Evolutionary conservation across 2,888 invertebrate species (phyloP).

Genomic region (Acronicta psi): DNA sequence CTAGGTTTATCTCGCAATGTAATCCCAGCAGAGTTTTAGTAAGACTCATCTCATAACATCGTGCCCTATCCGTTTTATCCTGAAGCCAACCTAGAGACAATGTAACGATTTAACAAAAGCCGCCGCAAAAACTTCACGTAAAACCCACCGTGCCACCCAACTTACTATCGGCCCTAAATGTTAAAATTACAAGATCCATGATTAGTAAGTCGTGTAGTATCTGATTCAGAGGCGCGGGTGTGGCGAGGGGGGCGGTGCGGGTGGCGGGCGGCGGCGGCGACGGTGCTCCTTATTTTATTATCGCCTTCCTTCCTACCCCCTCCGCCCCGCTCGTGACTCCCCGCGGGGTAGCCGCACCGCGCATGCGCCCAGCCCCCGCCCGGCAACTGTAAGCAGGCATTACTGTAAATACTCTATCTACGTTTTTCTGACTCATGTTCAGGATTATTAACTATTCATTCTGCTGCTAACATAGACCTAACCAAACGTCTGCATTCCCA

Average conservation of each 20-base stretch:
- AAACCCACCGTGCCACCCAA: conserved; percentile 20
- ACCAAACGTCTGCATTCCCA: conserved; percentile 26
- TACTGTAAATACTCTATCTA: conserved; percentile 49
- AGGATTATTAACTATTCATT: conserved; percentile 57
- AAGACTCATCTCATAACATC: too few species aligned
- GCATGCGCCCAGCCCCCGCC: conserved; percentile 50
- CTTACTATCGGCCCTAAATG: conserved; percentile 40
- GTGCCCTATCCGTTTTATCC: too few species aligned
- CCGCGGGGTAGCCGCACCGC: conserved; percentile 20
- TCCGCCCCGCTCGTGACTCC: conserved; percentile 25
- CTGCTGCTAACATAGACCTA: conserved; percentile 24
- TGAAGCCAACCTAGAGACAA: conserved; percentile 22
- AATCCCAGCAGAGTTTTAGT: too few species aligned
- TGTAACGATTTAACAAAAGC: conserved; percentile 44
- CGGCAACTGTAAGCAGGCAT: conserved; percentile 45
- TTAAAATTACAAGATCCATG: conserved; percentile 57
- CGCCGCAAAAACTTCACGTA: conserved; percentile 5
- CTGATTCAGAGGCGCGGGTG: conserved; percentile 58
- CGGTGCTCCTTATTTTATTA: conserved; percentile 73
- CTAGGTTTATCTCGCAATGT: too few species aligned
- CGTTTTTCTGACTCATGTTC: conserved; percentile 55
- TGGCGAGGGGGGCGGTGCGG: conserved; percentile 31
- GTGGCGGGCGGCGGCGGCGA: conserved; percentile 46
- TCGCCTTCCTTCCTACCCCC: conserved; percentile 65
- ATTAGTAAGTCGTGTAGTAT: conserved; percentile 57